Evolutionary conservation across 2,113 vertebrate genomes (phyloP).

Genomic region (Syrmaticus mikado): DNA sequence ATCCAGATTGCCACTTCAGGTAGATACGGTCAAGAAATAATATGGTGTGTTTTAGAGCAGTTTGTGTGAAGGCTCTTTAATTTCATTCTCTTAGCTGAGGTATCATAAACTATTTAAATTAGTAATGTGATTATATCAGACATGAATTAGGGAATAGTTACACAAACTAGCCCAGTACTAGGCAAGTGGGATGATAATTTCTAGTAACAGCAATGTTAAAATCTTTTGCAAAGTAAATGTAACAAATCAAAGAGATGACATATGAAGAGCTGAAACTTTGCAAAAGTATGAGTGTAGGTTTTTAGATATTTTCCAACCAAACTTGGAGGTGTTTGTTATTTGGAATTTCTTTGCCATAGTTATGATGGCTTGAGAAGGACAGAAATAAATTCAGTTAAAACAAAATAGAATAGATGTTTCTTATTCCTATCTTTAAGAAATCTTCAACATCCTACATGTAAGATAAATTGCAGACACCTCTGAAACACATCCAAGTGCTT

Average conservation of each 20-base stretch:
- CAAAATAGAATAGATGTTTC: not conserved
- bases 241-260: not conserved
- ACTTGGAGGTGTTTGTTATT: not conserved
- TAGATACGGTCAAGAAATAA: not conserved
- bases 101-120: not conserved
- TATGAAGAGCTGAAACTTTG: not conserved
- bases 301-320: not conserved
- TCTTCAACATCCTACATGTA: not conserved
- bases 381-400: not conserved
- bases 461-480: not conserved
- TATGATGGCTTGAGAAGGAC: not conserved
- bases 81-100: not conserved
- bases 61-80: not conserved
- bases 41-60: not conserved
- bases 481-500: not conserved
- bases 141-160: not conserved
- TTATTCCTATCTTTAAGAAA: not conserved
- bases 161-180: not conserved
- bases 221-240: not conserved
- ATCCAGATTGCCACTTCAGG: not conserved
- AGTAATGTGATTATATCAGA: not conserved
- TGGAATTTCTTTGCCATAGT: not conserved
- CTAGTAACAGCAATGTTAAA: not conserved
- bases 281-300: accelerated
- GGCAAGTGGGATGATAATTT: not conserved